Conservation (phyloP, 2,797 vertebrate species). For the Periparus ater region DNA sequence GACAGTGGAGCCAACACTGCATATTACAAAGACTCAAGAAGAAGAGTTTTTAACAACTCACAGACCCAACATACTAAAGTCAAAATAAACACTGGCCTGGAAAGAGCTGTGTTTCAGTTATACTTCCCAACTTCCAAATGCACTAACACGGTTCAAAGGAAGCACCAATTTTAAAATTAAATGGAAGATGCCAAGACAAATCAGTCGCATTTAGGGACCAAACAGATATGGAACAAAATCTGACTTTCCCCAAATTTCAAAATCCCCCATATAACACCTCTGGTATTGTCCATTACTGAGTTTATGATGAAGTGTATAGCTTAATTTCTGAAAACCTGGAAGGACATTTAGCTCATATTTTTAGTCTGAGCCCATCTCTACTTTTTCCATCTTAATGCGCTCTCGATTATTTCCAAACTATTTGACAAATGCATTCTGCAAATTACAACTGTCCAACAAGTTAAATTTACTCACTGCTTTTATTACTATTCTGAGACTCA, state of each 20-base stretch:
- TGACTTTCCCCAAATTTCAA: neutral
- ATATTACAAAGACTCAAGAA: neutral
- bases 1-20: neutral
- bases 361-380: neutral
- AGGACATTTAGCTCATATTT: neutral
- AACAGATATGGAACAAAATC: neutral
- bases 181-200: neutral
- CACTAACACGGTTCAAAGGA: neutral
- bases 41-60: neutral
- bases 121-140: neutral
- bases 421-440: constrained; percentile 47
- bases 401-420: constrained; percentile 46
- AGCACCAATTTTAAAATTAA: neutral
- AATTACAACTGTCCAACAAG: constrained; percentile 34
- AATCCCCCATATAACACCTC: neutral
- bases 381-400: neutral
- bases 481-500: constrained; percentile 12
- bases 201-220: neutral
- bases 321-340: neutral
- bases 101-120: neutral
- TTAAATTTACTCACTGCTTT: constrained; percentile 37
- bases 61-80: neutral
- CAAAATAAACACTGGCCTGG: neutral
- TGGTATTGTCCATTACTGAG: neutral
- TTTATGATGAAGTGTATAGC: neutral